A percentile compares a stretch with the other conserved stretches of the same genome.
Conservation (phyloP, 1,140 invertebrate species). For the Antheraea pernyi region DNA sequence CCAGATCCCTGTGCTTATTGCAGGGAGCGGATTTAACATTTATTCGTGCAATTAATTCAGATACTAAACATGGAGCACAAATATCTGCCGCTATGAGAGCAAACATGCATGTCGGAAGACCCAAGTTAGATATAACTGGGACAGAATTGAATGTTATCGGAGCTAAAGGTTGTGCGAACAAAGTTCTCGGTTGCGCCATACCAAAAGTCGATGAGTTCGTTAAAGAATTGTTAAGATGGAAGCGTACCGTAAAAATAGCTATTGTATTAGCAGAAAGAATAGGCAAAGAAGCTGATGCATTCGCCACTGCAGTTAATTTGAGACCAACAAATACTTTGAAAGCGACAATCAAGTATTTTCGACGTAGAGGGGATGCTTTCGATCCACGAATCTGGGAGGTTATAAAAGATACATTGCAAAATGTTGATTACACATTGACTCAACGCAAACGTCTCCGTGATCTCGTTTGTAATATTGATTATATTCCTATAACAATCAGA, state of each 20-base stretch:
- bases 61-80: slow-evolving; percentile 16
- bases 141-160: slow-evolving; percentile 30
- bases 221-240: slow-evolving; percentile 32
- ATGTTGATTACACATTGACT: slow-evolving; percentile 5
- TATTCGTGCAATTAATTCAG: background rate
- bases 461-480: slow-evolving; percentile 19
- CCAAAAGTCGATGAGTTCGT: slow-evolving; percentile 18
- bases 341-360: slow-evolving; percentile 25
- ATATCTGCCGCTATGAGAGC: slow-evolving; percentile 37
- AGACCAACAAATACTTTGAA: slow-evolving; percentile 39
- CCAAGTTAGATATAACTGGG: slow-evolving; percentile 31
- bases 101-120: slow-evolving; percentile 37
- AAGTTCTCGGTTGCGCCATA: slow-evolving; percentile 2
- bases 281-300: slow-evolving; percentile 21
- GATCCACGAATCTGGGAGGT: slow-evolving; percentile 35
- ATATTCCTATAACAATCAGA: slow-evolving; percentile 35
- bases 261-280: slow-evolving; percentile 30
- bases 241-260: slow-evolving; percentile 26
- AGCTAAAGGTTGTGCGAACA: slow-evolving; percentile 19
- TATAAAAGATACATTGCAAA: slow-evolving; percentile 33
- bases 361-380: slow-evolving; percentile 17
- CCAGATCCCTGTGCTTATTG: background rate
- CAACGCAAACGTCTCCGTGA: background rate
- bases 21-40: slow-evolving; percentile 2
- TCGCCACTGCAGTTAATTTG: slow-evolving; percentile 15